Evolutionary conservation across 1,140 invertebrate species (phyloP).

Genomic region (Paraescarpia echinospica): DNA sequence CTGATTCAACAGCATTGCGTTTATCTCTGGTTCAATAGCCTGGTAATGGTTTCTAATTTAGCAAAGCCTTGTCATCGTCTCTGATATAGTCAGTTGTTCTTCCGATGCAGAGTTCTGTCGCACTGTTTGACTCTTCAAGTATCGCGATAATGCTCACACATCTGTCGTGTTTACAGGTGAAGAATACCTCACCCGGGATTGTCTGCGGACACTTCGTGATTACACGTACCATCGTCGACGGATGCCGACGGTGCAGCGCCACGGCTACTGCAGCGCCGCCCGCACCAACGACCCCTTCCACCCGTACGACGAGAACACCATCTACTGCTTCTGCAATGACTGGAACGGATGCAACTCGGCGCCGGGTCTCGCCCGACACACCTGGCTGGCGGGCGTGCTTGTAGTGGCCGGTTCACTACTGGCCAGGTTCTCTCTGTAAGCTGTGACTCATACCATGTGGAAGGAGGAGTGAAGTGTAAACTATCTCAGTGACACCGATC

Average conservation of each 20-base stretch:
- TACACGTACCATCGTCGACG: constrained; percentile 45
- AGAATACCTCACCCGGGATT: constrained; percentile 49
- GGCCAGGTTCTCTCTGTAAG: neutral
- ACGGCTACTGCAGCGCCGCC: constrained; percentile 52
- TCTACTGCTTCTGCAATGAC: constrained; percentile 57
- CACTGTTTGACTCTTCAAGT: neutral
- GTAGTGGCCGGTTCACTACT: neutral
- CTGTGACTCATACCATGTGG: neutral
- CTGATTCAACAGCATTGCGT: neutral
- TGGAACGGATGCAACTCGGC: constrained; percentile 55
- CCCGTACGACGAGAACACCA: constrained; percentile 40
- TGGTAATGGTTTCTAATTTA: too few relatives aligned
- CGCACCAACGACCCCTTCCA: constrained; percentile 51
- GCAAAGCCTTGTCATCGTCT: neutral
- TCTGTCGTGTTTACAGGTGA: constrained; percentile 38
- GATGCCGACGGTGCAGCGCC: constrained; percentile 53
- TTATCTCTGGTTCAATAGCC: neutral
- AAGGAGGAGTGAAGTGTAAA: neutral
- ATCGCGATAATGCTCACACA: neutral
- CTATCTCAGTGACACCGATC: neutral
- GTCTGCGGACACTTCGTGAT: constrained; percentile 46
- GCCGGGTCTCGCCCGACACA: constrained; percentile 6
- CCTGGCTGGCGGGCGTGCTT: neutral
- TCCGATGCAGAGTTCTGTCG: neutral
- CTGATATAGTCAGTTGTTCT: neutral